Conservation (phyloP, 1,140 invertebrate species). For the Hycleus cichorii region DNA sequence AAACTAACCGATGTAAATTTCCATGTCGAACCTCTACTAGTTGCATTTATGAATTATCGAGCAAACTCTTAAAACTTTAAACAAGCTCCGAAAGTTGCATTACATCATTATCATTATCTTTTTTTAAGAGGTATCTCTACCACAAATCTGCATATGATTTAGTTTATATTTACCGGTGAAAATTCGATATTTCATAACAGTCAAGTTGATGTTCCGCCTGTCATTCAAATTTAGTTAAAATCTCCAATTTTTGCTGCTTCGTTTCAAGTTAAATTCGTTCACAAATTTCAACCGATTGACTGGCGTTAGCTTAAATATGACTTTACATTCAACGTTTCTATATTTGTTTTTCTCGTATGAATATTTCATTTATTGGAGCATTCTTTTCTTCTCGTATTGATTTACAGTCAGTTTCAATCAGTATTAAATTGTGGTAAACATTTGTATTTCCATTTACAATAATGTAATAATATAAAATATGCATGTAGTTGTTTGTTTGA, state of each 20-base stretch:
- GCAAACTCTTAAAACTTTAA: no score
- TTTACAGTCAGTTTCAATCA: no score
- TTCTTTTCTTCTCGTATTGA: no score
- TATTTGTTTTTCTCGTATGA: constrained; percentile 3
- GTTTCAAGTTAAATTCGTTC: constrained; percentile 2
- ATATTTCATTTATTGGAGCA: constrained; percentile 6
- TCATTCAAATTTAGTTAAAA: constrained; percentile 11
- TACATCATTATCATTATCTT: no score
- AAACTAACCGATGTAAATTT: constrained; percentile 1
- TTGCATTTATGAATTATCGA: background rate
- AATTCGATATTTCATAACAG: background rate
- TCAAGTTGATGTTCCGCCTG: constrained; percentile 11
- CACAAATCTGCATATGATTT: no score
- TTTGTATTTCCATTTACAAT: no score
- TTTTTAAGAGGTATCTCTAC: no score
- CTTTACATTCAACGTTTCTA: constrained; percentile 4
- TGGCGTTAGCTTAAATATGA: constrained; percentile 11
- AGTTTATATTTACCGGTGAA: no score
- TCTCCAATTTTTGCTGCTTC: constrained; percentile 1
- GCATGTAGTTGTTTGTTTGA: no score
- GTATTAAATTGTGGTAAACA: no score
- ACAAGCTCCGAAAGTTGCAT: no score
- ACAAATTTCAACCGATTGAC: constrained; percentile 7
- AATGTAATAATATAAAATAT: no score
- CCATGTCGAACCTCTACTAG: constrained; percentile 8